Base-by-base conservation (phyloP, 2,113 vertebrate genomes). In the Coptodon rendalli region DNA sequence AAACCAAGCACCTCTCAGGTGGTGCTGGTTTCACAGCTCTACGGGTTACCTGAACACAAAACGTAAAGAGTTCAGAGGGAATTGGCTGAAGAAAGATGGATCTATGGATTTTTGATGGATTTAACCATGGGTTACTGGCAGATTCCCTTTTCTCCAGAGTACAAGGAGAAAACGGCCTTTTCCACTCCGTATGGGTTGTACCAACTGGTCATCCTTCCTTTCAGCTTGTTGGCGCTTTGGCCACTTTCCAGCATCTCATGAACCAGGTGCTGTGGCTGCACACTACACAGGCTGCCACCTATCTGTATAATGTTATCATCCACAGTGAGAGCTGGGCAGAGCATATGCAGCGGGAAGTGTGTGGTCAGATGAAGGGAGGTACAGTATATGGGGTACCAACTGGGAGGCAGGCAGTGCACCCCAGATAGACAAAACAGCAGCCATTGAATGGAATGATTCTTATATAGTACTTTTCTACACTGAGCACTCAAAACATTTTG, bases 391-490 rank as follows among this genome's bases (percentile, higher is more conserved):
- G 59, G 59, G n/a, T 53, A 11, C n/a, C n/a, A 53, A 22, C n/a
- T 22, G n/a, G 29, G 59, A 63, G 59, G 59, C 29, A 63, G 1
- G 16, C 59, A 63, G 59, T 63, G 29, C 59, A 63, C 29, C 59
- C 16, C 29, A 63, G 29, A 63, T 5, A 63, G 31, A 63, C 2
- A 0, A 63, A 63, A 63, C 16, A 63, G 29, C 59, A 34, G 29
- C 59, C 29, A 19, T 6, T 63, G 29, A 63, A 34, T 63, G 29
- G 59, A 34, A 16, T 34, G 16, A 63, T 34, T 63, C 59, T 63
- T 63, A 63, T 0, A 63, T 0, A 63, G 29, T 63, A 34, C 9
- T 2, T 34, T 63, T 63, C 59, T 34, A 63, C 59, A 34, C 29
- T 34, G 16, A 34, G 29, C 29, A 34, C 1, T 61, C 29, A 63